Conservation (phyloP, 2,797 vertebrate genomes). For the Poliocrania exsul region DNA sequence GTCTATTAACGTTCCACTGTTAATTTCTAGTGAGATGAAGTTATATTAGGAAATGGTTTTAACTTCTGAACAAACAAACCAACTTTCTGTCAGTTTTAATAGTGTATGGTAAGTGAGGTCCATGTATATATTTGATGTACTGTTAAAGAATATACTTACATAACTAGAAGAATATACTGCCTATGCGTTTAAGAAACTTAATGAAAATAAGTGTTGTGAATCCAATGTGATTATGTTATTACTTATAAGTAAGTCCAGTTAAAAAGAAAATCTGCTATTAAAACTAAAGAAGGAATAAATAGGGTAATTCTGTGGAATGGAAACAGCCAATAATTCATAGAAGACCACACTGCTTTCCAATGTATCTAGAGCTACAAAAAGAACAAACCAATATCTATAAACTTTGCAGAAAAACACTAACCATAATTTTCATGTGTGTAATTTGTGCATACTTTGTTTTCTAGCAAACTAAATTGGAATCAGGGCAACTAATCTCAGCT, state of each 20-base stretch:
- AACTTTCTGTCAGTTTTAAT: not conserved
- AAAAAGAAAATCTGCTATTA: not conserved
- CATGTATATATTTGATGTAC: not conserved
- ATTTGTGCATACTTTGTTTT: not conserved
- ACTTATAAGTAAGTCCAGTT: not conserved
- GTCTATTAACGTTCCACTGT: not conserved
- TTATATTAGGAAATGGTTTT: not conserved
- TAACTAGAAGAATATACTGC: not conserved
- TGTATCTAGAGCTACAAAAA: not conserved
- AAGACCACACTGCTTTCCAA: not conserved
- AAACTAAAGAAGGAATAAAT: not conserved
- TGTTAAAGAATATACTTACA: not conserved
- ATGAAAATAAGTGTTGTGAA: not conserved
- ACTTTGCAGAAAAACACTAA: not conserved
- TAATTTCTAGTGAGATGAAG: not conserved
- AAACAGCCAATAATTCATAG: not conserved
- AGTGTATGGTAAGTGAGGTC: not conserved
- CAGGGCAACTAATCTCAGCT: not conserved
- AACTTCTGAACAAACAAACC: not conserved
- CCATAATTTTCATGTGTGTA: not conserved
- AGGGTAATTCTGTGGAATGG: not conserved
- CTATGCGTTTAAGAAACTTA: not conserved
- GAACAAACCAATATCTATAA: not conserved
- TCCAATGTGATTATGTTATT: not conserved
- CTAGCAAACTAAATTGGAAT: not conserved